Evolutionary conservation across 2,797 vertebrate species (phyloP).

Genomic region (Paramormyrops hopkinsi): DNA sequence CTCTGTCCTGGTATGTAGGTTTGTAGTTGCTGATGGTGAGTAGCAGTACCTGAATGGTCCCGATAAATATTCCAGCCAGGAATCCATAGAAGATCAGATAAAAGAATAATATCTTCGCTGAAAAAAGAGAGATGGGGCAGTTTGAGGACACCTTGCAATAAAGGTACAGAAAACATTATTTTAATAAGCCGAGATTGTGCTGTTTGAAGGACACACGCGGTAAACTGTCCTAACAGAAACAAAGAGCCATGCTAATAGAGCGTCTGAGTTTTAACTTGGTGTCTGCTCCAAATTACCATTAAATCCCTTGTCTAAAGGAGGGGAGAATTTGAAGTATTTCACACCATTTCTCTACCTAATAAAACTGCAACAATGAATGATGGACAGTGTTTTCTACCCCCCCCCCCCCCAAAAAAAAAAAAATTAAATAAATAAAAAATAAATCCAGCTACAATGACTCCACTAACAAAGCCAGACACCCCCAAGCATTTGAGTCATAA

Average conservation of each 20-base stretch:
- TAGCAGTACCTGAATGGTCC: constrained; percentile 91
- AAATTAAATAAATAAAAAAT: background rate
- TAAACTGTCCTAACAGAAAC: background rate
- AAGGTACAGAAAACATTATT: background rate
- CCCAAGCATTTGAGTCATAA: background rate
- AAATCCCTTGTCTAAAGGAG: background rate
- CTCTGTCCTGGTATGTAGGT: constrained; percentile 94
- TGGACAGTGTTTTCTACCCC: background rate
- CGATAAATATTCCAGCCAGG: constrained; percentile 90
- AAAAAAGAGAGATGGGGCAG: constrained; percentile 4
- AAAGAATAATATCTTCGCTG: constrained; percentile 90
- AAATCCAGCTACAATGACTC: background rate
- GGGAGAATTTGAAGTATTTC: background rate
- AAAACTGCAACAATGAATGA: background rate
- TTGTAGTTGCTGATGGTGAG: constrained; percentile 84
- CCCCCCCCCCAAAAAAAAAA: background rate
- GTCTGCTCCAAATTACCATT: background rate
- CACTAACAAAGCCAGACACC: background rate
- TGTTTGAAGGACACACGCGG: background rate
- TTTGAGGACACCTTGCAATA: background rate
- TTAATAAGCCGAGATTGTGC: background rate
- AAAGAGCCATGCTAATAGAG: background rate
- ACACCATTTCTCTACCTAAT: background rate
- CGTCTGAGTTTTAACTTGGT: background rate
- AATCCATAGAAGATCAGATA: constrained; percentile 89